Evolutionary conservation across 2,888 invertebrate species (phyloP).

Genomic region (Calliphora vomitoria): DNA sequence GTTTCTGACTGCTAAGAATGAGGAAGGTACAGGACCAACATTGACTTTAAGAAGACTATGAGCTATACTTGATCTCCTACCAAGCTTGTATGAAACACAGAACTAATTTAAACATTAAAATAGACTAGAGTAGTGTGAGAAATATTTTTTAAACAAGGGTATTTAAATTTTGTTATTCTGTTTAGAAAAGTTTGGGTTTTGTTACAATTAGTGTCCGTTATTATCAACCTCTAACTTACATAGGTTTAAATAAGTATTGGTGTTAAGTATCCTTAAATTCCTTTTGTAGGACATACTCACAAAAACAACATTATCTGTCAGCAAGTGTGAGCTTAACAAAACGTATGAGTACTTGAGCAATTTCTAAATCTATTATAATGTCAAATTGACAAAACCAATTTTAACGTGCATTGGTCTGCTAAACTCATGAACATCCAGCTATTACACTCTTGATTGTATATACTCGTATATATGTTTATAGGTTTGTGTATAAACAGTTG

Average conservation of each 20-base stretch:
- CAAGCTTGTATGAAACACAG: too few species aligned
- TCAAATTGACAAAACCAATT: constrained; percentile 79
- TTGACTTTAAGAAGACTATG: too few species aligned
- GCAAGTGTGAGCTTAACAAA: constrained; percentile 59
- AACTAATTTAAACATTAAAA: too few species aligned
- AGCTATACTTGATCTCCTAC: too few species aligned
- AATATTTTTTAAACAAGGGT: too few species aligned
- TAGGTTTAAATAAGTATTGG: not conserved
- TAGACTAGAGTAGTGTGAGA: too few species aligned
- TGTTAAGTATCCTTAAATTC: constrained; percentile 28
- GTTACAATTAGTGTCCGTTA: too few species aligned
- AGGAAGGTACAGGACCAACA: too few species aligned
- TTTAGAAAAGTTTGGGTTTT: too few species aligned
- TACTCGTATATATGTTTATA: not conserved
- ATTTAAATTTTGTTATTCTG: too few species aligned
- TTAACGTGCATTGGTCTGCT: constrained; percentile 73
- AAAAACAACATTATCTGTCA: constrained; percentile 38
- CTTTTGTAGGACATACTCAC: constrained; percentile 21
- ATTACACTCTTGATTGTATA: not conserved
- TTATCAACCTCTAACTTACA: too few species aligned
- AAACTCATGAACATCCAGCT: constrained; percentile 42
- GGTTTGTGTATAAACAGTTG: not conserved
- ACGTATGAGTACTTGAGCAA: constrained; percentile 62
- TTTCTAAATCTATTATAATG: constrained; percentile 80
- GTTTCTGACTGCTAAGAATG: too few species aligned